These are phyloP conservation scores for Psylliodes chrysocephalus DNA, from an alignment of 2,888 invertebrate genomes.

Conservation along the genomic window DNA sequence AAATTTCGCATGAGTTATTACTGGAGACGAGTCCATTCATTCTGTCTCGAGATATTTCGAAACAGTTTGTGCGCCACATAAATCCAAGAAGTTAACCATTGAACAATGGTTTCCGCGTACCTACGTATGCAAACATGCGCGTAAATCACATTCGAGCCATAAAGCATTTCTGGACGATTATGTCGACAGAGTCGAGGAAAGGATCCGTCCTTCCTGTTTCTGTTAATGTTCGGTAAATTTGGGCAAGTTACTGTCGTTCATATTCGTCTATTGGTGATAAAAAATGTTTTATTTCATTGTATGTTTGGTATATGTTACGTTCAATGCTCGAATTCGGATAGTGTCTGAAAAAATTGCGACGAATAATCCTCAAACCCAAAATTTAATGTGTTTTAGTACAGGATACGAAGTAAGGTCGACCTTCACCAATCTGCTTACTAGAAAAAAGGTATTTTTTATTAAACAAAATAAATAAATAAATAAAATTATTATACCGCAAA, in stretches of 20 bases:
- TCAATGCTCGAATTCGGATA: too few species aligned
- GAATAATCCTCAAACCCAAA: too few species aligned
- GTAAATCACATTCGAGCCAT: slow-evolving; percentile 54
- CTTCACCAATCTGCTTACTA: too few species aligned
- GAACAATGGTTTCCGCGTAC: slow-evolving; percentile 51
- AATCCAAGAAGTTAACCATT: slow-evolving; percentile 50
- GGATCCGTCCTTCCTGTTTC: slow-evolving; percentile 20
- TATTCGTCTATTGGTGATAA: neutral
- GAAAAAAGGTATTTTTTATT: too few species aligned
- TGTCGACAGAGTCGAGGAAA: slow-evolving; percentile 28
- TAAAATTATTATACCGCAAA: too few species aligned
- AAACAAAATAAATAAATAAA: too few species aligned
- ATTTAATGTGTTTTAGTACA: too few species aligned
- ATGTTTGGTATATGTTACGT: too few species aligned
- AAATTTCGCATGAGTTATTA: slow-evolving; percentile 31
- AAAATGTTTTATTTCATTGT: too few species aligned
- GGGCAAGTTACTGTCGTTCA: neutral
- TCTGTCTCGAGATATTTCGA: slow-evolving; percentile 39
- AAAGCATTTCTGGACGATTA: slow-evolving; percentile 50
- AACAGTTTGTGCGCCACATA: slow-evolving; percentile 48
- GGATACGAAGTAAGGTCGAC: too few species aligned
- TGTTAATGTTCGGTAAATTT: slow-evolving; percentile 18
- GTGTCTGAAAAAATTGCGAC: too few species aligned
- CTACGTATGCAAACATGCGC: slow-evolving; percentile 51
- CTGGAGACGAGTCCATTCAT: slow-evolving; percentile 37